Base-by-base conservation (phyloP, 1,140 invertebrate species). In the Tyrophagus putrescentiae region DNA sequence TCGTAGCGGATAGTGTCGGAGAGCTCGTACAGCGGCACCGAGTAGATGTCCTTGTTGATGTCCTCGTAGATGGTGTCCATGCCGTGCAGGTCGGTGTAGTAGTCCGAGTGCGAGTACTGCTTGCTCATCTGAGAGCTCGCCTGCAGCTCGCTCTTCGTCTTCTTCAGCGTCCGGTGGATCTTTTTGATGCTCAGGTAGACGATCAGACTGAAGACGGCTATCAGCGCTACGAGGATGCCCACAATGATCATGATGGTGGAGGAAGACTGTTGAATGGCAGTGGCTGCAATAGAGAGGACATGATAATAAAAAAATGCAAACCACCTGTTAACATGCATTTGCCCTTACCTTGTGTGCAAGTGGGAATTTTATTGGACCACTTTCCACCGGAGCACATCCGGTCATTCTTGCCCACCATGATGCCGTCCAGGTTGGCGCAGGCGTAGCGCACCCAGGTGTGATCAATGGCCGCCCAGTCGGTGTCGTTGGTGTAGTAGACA, bases 181-280 rank as follows among this genome's bases (percentile, higher is more conserved):
- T 54, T 54, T 54, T 54, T 54, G 25, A 54, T 54, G 3, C 31
- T 34, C 39, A 54, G 31, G 39, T 54, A 54, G n/a, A 54, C 52
- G 13, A 54, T 54, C 27, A 54, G 25, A 27, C 13, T 27, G 25
- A 54, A 54, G 3, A 54, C 27, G 3, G 28, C 13, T 2, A 54
- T 54, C 52, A 54, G 39, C 25, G 25, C 45, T 28, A 50, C 45
- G 45, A 48, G 7, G 13, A 54, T 54, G 3, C 18, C 16, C 25
- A 33, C 25, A n/a, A 31, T 54, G 11, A 54, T 54, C n/a, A 7
- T 32, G 28, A 42, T 42, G 18, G 41, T 42, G 25, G 39, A 3
- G 32, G 52, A 54, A 32, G 16, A n/a, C 1, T 31, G 25, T 32
- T 54, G 4, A 54, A 54, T 13, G 27, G 45, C 45, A n/a, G n/a